A percentile compares a stretch with the other conserved stretches of the same genome.
Conservation (phyloP, 2,888 invertebrate species). For the Odontothrips loti region DNA sequence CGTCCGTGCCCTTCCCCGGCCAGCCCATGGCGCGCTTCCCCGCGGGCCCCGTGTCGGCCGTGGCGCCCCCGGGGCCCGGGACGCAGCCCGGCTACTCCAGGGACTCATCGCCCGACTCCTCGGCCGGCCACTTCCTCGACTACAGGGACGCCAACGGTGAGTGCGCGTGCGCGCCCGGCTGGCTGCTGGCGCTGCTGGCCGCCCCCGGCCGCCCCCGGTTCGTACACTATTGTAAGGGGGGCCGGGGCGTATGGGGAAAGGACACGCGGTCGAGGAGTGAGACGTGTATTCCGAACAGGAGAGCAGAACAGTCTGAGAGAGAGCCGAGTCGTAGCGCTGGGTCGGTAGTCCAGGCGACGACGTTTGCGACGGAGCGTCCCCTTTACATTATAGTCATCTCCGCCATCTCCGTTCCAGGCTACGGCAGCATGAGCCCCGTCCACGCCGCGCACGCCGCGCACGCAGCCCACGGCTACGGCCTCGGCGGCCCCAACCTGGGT, state of each 20-base stretch:
- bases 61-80: constrained; percentile 52
- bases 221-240: too few relatives aligned
- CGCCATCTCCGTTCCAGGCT: constrained; percentile 54
- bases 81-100: constrained; percentile 60
- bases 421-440: constrained; percentile 79
- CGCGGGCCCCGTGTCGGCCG: constrained; percentile 52
- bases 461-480: constrained; percentile 54
- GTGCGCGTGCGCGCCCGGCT: constrained; percentile 43
- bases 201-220: too few relatives aligned
- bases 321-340: too few relatives aligned
- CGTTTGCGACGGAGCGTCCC: too few relatives aligned
- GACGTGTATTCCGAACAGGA: too few relatives aligned
- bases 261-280: too few relatives aligned
- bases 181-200: too few relatives aligned
- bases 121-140: constrained; percentile 80
- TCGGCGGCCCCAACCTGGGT: constrained; percentile 36
- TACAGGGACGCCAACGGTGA: constrained; percentile 81
- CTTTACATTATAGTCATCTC: too few relatives aligned
- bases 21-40: constrained; percentile 54
- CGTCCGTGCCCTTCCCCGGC: not conserved
- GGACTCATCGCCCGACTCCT: constrained; percentile 81
- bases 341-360: too few relatives aligned
- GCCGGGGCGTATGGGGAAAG: too few relatives aligned
- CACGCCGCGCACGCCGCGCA: constrained; percentile 70
- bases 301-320: too few relatives aligned